Evolutionary conservation across 2,113 vertebrate species (phyloP).

Genomic region (Ancistrus triradiatus): DNA sequence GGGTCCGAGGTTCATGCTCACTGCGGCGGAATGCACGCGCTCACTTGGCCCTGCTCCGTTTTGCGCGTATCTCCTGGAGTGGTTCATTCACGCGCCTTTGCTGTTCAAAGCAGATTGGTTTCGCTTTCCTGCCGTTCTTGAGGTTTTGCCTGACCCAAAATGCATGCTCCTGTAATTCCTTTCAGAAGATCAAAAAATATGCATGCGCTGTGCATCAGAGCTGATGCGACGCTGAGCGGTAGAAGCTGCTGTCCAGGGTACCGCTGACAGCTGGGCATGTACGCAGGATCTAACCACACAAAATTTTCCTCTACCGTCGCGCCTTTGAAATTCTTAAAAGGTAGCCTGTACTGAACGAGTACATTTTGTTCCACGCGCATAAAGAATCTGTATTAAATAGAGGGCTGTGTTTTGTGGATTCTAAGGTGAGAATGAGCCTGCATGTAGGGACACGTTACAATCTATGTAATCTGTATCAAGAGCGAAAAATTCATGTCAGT

Average conservation of each 20-base stretch:
- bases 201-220: neutral
- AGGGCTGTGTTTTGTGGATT: too few species aligned
- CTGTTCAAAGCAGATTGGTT: neutral
- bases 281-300: neutral
- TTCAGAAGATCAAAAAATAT: neutral
- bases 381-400: too few species aligned
- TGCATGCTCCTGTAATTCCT: neutral
- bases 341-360: too few species aligned
- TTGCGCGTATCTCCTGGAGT: neutral
- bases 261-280: constrained; percentile 18
- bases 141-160: neutral
- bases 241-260: constrained; percentile 17
- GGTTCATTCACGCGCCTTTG: constrained; percentile 30
- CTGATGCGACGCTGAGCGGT: neutral
- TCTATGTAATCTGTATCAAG: too few species aligned
- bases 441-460: too few species aligned
- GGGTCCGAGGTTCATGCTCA: neutral
- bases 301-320: neutral
- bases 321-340: too few species aligned
- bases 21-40: neutral
- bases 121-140: neutral
- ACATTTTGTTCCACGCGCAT: too few species aligned
- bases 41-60: neutral
- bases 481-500: too few species aligned
- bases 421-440: too few species aligned